phyloP scores from a whole-genome alignment of 1,140 invertebrate species.

The Drosophila oshimai region DNA sequence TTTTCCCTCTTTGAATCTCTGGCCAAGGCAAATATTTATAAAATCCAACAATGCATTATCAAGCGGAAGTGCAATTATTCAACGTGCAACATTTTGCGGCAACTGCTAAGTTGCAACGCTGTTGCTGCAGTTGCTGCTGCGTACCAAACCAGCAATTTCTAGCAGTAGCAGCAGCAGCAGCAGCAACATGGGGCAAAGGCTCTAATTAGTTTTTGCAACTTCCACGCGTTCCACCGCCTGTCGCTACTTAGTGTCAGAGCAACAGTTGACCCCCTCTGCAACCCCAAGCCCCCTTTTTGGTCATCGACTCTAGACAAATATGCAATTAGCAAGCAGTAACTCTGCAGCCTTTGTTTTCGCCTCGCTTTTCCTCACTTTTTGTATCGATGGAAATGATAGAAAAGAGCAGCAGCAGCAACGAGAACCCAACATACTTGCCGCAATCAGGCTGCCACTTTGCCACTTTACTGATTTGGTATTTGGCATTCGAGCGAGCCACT shows the following conservation, averaged over 20 bases:
- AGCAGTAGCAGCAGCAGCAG: slow-evolving; percentile 41
- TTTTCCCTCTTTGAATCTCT: neutral
- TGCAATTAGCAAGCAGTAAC: slow-evolving; percentile 70
- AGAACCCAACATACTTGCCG: slow-evolving; percentile 36
- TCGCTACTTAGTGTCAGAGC: slow-evolving; percentile 71
- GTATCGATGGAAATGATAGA: slow-evolving; percentile 69
- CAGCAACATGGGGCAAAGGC: slow-evolving; percentile 63
- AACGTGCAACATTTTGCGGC: slow-evolving; percentile 79
- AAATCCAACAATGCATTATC: slow-evolving; percentile 81
- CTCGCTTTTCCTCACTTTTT: slow-evolving; percentile 40
- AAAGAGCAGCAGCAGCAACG: slow-evolving; percentile 24
- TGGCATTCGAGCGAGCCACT: slow-evolving; percentile 44
- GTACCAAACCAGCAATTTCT: slow-evolving; percentile 76
- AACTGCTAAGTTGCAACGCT: slow-evolving; percentile 43
- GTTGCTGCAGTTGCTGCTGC: slow-evolving; percentile 36
- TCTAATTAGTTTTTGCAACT: slow-evolving; percentile 81
- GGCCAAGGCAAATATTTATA: slow-evolving; percentile 76
- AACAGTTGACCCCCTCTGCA: slow-evolving; percentile 54
- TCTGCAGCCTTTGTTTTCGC: slow-evolving; percentile 26
- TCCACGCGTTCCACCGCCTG: slow-evolving; percentile 67
- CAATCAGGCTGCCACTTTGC: slow-evolving; percentile 60
- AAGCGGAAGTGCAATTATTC: slow-evolving; percentile 81
- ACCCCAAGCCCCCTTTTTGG: slow-evolving; percentile 11
- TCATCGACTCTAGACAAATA: slow-evolving; percentile 64
- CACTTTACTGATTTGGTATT: slow-evolving; percentile 56